Evolutionary conservation across 30 jellyfish, hydroid and myxozoan species (phyloP).

Genomic region (Morbakka virulenta): DNA sequence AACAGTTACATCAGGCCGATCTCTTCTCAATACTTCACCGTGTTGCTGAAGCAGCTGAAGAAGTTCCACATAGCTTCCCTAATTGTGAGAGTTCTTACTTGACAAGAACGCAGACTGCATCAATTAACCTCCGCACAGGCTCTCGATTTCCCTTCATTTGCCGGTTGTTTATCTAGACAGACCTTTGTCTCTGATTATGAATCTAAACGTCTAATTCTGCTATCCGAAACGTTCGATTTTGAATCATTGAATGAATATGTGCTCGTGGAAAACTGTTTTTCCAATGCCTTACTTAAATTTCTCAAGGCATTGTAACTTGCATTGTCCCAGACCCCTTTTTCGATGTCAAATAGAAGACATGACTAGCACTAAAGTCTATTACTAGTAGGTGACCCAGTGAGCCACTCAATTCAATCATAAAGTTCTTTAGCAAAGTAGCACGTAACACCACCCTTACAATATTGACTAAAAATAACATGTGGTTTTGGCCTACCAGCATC

Average conservation of each 20-base stretch:
- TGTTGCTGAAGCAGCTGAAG: not conserved
- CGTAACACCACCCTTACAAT: conserved; percentile 23
- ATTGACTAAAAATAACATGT: not conserved
- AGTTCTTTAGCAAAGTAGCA: not conserved
- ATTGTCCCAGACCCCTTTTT: conserved; percentile 11
- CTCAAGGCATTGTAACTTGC: conserved; percentile 7
- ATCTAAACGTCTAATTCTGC: not conserved
- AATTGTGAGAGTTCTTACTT: conserved; percentile 28
- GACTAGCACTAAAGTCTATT: conserved; percentile 20
- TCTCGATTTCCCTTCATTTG: conserved; percentile 23
- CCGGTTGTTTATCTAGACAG: conserved; percentile 1
- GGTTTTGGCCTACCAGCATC: conserved; percentile 21
- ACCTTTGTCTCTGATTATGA: conserved; percentile 6
- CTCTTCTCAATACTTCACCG: conserved; percentile 26
- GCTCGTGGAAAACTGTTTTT: conserved; percentile 27
- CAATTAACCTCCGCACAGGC: conserved; percentile 15
- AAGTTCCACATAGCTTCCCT: conserved; percentile 14
- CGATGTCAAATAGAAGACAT: conserved; percentile 1
- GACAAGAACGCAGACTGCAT: conserved; percentile 19
- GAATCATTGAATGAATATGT: conserved; percentile 16
- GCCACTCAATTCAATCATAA: conserved; percentile 16
- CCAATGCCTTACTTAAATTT: conserved; percentile 7
- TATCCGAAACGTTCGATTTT: not conserved
- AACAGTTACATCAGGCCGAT: conserved; percentile 23
- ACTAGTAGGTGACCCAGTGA: conserved; percentile 4